Percentiles rank a stretch among this genome's conserved stretches.
Conservation (phyloP, 2,888 invertebrate species). For the Spodoptera littoralis region DNA sequence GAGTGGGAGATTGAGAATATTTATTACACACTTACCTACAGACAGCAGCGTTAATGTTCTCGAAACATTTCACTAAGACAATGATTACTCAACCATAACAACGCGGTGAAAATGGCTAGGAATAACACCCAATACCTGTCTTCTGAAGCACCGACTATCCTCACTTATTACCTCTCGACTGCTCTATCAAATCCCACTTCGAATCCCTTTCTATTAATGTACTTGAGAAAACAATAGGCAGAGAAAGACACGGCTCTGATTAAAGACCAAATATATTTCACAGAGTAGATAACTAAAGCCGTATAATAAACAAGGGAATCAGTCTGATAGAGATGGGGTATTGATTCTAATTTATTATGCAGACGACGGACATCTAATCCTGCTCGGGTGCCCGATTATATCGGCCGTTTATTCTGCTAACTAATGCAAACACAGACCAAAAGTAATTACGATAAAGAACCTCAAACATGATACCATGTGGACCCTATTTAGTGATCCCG, state of each 20-base stretch:
- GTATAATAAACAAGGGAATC: slow-evolving; percentile 64
- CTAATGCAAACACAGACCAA: slow-evolving; percentile 66
- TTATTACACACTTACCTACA: slow-evolving; percentile 1
- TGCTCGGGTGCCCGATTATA: slow-evolving; percentile 60
- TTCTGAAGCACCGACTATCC: slow-evolving; percentile 23
- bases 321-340: slow-evolving; percentile 60
- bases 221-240: slow-evolving; percentile 48
- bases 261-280: slow-evolving; percentile 51
- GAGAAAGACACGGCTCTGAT: slow-evolving; percentile 47
- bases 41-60: not conserved
- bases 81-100: slow-evolving; percentile 17
- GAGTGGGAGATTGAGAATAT: no score
- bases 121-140: slow-evolving; percentile 26
- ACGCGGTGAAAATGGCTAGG: slow-evolving; percentile 18
- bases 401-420: slow-evolving; percentile 66
- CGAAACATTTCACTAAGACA: slow-evolving; percentile 8
- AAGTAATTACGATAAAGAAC: slow-evolving; percentile 65
- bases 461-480: slow-evolving; percentile 40
- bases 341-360: slow-evolving; percentile 75
- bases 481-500: slow-evolving; percentile 40
- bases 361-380: slow-evolving; percentile 71
- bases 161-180: slow-evolving; percentile 40
- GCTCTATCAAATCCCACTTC: slow-evolving; percentile 50
- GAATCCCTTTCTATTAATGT: slow-evolving; percentile 42
- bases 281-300: slow-evolving; percentile 52